Percentiles rank a stretch among this genome's conserved stretches.
Conservation (phyloP, 2,113 vertebrate species). For the Australoheros scitulus region DNA sequence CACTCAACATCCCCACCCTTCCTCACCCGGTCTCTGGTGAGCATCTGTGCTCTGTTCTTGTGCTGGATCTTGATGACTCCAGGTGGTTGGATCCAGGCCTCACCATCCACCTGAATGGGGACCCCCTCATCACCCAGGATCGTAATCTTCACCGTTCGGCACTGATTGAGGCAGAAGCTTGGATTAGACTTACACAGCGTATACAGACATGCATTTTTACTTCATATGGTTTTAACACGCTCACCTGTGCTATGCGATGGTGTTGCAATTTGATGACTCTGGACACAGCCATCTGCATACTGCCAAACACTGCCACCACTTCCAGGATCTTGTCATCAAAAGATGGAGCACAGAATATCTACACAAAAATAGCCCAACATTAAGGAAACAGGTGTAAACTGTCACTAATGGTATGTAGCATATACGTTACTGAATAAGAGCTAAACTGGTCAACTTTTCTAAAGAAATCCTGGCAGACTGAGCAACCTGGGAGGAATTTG, state of each 20-base stretch:
- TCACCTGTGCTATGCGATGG: constrained; percentile 96
- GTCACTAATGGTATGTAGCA: no score
- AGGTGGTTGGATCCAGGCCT: constrained; percentile 97
- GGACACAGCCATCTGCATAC: constrained; percentile 98
- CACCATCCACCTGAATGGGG: constrained; percentile 96
- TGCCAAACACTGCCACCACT: constrained; percentile 96
- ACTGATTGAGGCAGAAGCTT: constrained; percentile 69
- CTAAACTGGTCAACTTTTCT: no score
- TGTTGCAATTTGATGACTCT: constrained; percentile 97
- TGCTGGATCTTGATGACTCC: constrained; percentile 98
- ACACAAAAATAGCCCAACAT: not conserved
- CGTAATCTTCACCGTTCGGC: constrained; percentile 97
- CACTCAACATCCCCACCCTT: not conserved
- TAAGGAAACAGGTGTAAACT: not conserved
- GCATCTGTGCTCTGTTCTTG: constrained; percentile 98
- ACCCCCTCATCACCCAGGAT: constrained; percentile 97
- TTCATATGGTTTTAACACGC: not conserved
- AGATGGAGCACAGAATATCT: constrained; percentile 97
- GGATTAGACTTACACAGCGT: not conserved
- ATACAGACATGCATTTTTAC: not conserved
- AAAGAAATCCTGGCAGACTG: no score
- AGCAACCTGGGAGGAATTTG: no score
- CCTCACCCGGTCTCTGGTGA: constrained; percentile 94
- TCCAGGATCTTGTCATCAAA: constrained; percentile 98
- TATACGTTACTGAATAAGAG: no score